Evolutionary conservation across 1,140 invertebrate species (phyloP).

Genomic region (Trypoxylus dichotomus): DNA sequence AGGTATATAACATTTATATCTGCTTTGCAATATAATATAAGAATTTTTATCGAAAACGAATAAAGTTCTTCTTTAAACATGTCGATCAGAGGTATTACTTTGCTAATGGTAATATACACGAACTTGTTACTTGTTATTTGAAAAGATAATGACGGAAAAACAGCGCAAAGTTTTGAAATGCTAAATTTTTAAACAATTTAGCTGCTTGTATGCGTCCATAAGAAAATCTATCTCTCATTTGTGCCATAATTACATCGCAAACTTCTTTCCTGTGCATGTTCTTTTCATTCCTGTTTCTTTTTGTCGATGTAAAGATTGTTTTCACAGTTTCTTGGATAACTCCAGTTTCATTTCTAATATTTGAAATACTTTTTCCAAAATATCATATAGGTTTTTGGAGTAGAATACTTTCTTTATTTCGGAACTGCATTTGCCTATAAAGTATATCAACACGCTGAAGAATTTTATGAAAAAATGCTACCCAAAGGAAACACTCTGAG

Average conservation of each 20-base stretch:
- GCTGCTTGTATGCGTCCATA: conserved; percentile 35
- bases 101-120: too few relatives aligned
- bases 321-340: not conserved
- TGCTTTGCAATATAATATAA: too few relatives aligned
- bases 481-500: conserved; percentile 37
- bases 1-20: too few relatives aligned
- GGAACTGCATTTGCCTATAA: conserved; percentile 36
- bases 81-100: too few relatives aligned
- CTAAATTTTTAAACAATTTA: not conserved
- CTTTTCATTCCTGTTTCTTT: not conserved
- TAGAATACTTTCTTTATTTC: conserved; percentile 27
- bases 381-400: conserved; percentile 15
- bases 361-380: conserved; percentile 28
- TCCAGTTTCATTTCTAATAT: conserved; percentile 22
- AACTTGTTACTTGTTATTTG: too few relatives aligned
- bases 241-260: conserved; percentile 38
- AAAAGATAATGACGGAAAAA: too few relatives aligned
- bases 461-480: conserved; percentile 37
- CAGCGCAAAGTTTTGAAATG: not conserved
- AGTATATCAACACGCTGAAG: conserved; percentile 39
- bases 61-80: too few relatives aligned
- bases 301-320: not conserved
- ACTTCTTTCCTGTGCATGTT: conserved; percentile 33
- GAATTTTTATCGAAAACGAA: too few relatives aligned
- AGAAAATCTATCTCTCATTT: conserved; percentile 35